These are phyloP conservation scores for Pelecanoides urinatrix DNA, from an alignment of 2,113 vertebrate species.

Conservation along the genomic window DNA sequence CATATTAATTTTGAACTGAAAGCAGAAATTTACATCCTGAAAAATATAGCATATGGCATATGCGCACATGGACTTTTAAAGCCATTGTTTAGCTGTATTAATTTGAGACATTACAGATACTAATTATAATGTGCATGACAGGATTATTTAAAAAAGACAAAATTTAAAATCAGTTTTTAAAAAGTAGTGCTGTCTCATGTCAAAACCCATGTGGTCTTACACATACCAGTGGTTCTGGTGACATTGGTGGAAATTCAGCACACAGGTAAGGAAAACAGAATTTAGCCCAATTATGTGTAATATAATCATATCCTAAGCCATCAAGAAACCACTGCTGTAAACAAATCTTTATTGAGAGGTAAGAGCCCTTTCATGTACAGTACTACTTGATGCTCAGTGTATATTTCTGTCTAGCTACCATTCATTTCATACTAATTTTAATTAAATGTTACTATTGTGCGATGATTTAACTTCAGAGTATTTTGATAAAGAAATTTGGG, in stretches of 20 bases:
- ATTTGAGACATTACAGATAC: not conserved
- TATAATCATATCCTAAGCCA: not conserved
- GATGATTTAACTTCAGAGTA: conserved; percentile 23
- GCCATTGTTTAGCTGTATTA: not conserved
- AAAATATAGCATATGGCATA: conserved; percentile 10
- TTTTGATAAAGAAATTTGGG: conserved; percentile 39
- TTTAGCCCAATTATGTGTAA: not conserved
- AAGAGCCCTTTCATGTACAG: conserved; percentile 64
- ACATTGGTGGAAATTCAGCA: conserved; percentile 2
- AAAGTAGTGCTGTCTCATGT: not conserved
- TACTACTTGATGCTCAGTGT: conserved; percentile 34
- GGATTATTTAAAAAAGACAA: not conserved
- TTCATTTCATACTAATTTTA: conserved; percentile 3
- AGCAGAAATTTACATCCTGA: conserved; percentile 53
- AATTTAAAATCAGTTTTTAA: not conserved
- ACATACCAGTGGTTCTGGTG: not conserved
- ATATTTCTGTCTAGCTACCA: conserved; percentile 39
- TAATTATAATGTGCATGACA: not conserved
- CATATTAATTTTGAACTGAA: conserved; percentile 47
- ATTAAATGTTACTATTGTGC: not conserved
- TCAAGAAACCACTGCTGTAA: conserved; percentile 48
- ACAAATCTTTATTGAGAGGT: conserved; percentile 65
- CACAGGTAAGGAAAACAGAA: not conserved
- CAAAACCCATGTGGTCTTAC: not conserved
- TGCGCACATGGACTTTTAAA: not conserved